Evolutionary conservation across 2,888 invertebrate genomes (phyloP), one percentile per base, ranked within the genome.

Genomic region (Rhamphomyia laevipes): DNA sequence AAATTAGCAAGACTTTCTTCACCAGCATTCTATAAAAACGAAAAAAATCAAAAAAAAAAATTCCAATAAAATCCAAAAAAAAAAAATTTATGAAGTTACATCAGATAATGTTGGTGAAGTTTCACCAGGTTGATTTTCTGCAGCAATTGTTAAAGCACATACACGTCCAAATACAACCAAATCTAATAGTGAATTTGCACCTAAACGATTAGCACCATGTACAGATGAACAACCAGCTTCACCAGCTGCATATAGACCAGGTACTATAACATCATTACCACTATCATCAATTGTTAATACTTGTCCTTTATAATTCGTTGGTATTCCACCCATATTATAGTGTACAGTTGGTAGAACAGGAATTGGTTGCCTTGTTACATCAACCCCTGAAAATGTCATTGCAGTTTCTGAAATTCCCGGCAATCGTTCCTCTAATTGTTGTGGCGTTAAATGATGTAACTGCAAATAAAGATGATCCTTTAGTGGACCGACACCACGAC

Each of bases 301-400:
- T 73, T 95, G 91, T 62, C 94, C 95, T 60, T 84, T 84, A 74
- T 82, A 95, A 74, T 95, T 95, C 38, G 95, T 95, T 2, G 95
- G 95, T 10, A 91, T 78, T 53, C 95, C 95, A 21, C 96, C 96
- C 96, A 96, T 96, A 66, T 95, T 96, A 73, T 96, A 96, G 70
- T 96, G 96, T 12, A 96, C 95, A 9, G 95, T 96, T 10, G 96
- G 95, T 56, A 96, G 71, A 31, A 96, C 94, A 0, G 95, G 95
- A 58, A 96, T 92, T 16, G 95, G 92, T 61, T 96, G 94, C 58
- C 89, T 80, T 10, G 92, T 94, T 18, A 94, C 94, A 69, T 96
- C 95, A 11, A 96, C 95, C n/a, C 94, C 95, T 23, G 95, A 91
- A 70, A 96, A 96, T 66, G 95, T 92, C 88, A 89, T 90, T n/a